phyloP scores from a whole-genome alignment of 2,113 vertebrate species.

The Edolisoma coerulescens region DNA sequence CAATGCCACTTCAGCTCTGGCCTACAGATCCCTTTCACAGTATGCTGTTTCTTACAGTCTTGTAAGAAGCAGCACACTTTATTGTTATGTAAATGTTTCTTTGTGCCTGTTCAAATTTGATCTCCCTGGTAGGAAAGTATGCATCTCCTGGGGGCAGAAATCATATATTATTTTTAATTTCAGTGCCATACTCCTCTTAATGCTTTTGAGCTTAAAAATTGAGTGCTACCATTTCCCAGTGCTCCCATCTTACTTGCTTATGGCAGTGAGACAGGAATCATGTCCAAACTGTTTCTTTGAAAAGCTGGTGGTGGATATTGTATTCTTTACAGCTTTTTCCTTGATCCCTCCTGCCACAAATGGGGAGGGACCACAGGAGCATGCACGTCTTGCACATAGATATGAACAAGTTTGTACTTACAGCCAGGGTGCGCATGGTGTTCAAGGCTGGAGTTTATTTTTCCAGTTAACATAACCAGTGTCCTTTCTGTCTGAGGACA shows the following conservation, averaged over 20 bases:
- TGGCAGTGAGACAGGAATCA: neutral
- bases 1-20: neutral
- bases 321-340: neutral
- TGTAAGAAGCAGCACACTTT: neutral
- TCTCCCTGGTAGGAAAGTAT: neutral
- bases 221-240: neutral
- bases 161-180: neutral
- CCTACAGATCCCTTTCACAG: neutral
- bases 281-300: neutral
- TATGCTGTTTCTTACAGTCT: neutral
- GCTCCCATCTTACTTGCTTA: neutral
- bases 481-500: neutral
- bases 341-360: neutral
- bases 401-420: neutral
- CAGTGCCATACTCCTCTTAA: neutral
- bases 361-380: fast-evolving
- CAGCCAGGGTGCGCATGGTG: fast-evolving
- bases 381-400: fast-evolving
- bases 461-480: neutral
- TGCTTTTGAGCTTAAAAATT: neutral
- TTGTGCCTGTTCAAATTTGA: neutral
- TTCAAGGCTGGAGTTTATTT: neutral
- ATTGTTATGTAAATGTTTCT: neutral
- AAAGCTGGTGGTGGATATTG: neutral
- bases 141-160: neutral